A percentile compares a stretch with the other conserved stretches of the same genome.
Conservation (phyloP, 37 sponge, comb jelly and placozoan species). For the Tethya wilhelma region DNA sequence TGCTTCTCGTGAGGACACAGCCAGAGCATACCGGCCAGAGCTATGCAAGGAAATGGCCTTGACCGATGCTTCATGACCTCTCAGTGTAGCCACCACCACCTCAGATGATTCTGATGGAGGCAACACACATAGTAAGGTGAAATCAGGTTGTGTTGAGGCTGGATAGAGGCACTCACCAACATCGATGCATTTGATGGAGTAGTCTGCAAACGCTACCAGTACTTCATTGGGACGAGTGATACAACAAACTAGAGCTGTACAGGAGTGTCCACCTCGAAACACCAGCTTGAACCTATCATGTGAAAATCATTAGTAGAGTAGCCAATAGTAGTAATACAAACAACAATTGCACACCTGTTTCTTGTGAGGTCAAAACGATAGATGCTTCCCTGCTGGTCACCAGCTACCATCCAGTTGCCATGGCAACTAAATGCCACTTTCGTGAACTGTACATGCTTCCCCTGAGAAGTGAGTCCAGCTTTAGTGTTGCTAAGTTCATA, state of each 20-base stretch:
- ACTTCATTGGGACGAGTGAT: conserved; percentile 48
- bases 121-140: no score
- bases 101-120: no score
- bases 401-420: conserved; percentile 72
- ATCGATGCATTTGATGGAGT: conserved; percentile 66
- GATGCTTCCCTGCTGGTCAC: conserved; percentile 82
- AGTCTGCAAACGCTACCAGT: conserved; percentile 71
- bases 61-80: conserved; percentile 74
- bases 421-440: conserved; percentile 77
- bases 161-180: conserved; percentile 41
- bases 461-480: conserved; percentile 56
- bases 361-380: conserved; percentile 72
- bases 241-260: conserved; percentile 62
- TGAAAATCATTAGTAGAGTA: not conserved
- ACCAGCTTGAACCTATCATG: conserved; percentile 62
- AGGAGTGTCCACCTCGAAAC: conserved; percentile 38
- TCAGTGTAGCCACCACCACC: conserved; percentile 64
- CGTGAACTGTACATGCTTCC: conserved; percentile 55
- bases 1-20: conserved; percentile 71
- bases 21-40: conserved; percentile 79
- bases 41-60: conserved; percentile 77
- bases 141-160: no score
- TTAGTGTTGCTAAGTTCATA: conserved; percentile 54
- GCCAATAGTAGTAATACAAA: no score
- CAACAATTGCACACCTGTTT: conserved; percentile 68